Evolutionary conservation across 2,888 invertebrate genomes (phyloP), one percentile per base, ranked within the genome.

Genomic region (Hydroisotoma schaefferi): DNA sequence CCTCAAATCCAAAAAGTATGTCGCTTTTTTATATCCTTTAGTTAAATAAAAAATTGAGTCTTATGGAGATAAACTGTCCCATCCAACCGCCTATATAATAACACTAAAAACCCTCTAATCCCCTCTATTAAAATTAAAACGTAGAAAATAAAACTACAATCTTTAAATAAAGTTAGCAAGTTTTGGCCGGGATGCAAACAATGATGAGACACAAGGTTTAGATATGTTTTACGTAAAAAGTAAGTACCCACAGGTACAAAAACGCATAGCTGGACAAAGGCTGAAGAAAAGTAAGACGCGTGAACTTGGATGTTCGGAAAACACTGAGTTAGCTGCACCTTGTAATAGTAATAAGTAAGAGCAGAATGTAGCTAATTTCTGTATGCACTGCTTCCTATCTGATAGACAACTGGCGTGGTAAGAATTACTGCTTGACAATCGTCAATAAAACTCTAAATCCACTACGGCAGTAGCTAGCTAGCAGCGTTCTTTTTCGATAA

Each of bases 351-450:
- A 40, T 40, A 40, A 40, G 15, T 15, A 40, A 40, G 15, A 33
- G 15, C 15, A 15, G 33, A 33, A 10, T 33, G 33, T 33, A 8
- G 40, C 5, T 40, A 20, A 40, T 40, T n/a, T n/a, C 33, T 33
- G 15, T 33, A 25, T 46, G 46, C 12, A 46, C 46, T 46, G 46
- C 10, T 46, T 46, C 46, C 46, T 46, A 6, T 46, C 46, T 23
- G 46, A 6, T 25, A 20, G 23, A 46, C 46, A 46, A 46, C 46
- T 46, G 46, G 25, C 46, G 15, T 23, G 25, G 40, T 4, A 5
- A 18, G 40, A 15, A 20, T n/a, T n/a, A n/a, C 40, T 40, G n/a
- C 46, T 46, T 46, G 46, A 46, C 46, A 46, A 46, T 46, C 20
- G 46, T 46, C 46, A n/a, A n/a, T n/a, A n/a, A n/a, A n/a, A n/a